Evolutionary conservation across 2,888 invertebrate species (phyloP).

Genomic region (Biston stratarius): DNA sequence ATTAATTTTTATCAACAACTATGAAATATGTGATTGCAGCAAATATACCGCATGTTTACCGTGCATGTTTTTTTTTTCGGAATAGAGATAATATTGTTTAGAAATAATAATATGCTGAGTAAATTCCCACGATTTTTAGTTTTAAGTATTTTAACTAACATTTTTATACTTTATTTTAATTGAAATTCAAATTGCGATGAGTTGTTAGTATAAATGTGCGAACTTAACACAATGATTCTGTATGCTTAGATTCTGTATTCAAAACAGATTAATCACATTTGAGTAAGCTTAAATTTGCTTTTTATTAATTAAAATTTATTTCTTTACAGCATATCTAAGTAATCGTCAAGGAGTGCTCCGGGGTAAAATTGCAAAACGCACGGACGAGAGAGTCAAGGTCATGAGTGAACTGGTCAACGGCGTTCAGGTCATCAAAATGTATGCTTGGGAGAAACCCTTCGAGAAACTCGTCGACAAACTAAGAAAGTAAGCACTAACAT

Average conservation of each 20-base stretch:
- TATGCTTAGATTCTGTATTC: no score
- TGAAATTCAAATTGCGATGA: neutral
- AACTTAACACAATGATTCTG: no score
- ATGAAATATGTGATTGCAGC: neutral
- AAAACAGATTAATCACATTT: neutral
- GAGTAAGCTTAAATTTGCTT: neutral
- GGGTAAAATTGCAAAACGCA: slow-evolving; percentile 88
- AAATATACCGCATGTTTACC: no score
- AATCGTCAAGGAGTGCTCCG: slow-evolving; percentile 78
- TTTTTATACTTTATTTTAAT: neutral
- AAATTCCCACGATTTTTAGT: neutral
- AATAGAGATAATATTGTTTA: neutral
- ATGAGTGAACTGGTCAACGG: slow-evolving; percentile 94
- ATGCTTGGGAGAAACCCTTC: slow-evolving; percentile 94
- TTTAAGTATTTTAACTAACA: neutral
- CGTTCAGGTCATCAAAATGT: slow-evolving; percentile 95
- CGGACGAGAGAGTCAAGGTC: slow-evolving; percentile 91
- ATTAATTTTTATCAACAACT: neutral
- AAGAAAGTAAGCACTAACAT: slow-evolving; percentile 86
- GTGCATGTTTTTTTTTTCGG: neutral
- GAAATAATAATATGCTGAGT: neutral
- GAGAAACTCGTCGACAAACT: slow-evolving; percentile 88
- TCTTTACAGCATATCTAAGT: slow-evolving; percentile 76
- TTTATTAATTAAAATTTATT: neutral
- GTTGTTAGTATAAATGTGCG: neutral